phyloP scores from a whole-genome alignment of 2,888 invertebrate genomes.

The Pollenia labialis region DNA sequence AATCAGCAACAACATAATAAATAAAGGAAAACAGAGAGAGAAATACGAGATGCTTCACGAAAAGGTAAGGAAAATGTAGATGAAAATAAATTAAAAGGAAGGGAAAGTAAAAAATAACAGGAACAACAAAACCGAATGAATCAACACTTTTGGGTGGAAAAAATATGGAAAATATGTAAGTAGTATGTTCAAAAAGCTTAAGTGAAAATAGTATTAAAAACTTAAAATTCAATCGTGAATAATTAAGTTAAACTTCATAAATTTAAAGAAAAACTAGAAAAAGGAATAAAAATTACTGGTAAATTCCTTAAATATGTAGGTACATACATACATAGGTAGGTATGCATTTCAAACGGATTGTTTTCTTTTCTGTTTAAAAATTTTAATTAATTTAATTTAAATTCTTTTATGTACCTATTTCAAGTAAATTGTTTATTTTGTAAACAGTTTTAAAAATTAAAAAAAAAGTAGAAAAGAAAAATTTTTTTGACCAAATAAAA shows the following conservation, averaged over 20 bases:
- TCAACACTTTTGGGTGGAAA: constrained; percentile 58
- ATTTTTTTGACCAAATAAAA: background rate
- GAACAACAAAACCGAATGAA: constrained; percentile 59
- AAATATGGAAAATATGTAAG: constrained; percentile 7
- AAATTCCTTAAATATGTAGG: too few relatives aligned
- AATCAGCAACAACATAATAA: constrained; percentile 36
- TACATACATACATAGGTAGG: too few relatives aligned
- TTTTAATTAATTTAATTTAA: too few relatives aligned
- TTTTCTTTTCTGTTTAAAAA: too few relatives aligned
- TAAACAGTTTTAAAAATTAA: too few relatives aligned
- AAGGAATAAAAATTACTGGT: too few relatives aligned
- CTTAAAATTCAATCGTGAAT: too few relatives aligned
- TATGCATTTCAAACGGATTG: too few relatives aligned
- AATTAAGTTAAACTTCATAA: too few relatives aligned
- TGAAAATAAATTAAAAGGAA: constrained; percentile 48
- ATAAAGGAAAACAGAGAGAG: constrained; percentile 19
- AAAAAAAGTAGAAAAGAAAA: background rate
- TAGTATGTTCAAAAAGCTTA: too few relatives aligned
- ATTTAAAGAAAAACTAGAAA: too few relatives aligned
- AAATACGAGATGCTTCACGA: constrained; percentile 42
- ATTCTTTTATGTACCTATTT: background rate
- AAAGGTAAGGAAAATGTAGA: constrained; percentile 48
- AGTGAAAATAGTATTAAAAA: too few relatives aligned
- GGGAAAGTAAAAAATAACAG: constrained; percentile 54
- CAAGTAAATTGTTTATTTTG: background rate